Base-by-base conservation (phyloP, 2,888 invertebrate genomes). In the Dusona sp. region DNA sequence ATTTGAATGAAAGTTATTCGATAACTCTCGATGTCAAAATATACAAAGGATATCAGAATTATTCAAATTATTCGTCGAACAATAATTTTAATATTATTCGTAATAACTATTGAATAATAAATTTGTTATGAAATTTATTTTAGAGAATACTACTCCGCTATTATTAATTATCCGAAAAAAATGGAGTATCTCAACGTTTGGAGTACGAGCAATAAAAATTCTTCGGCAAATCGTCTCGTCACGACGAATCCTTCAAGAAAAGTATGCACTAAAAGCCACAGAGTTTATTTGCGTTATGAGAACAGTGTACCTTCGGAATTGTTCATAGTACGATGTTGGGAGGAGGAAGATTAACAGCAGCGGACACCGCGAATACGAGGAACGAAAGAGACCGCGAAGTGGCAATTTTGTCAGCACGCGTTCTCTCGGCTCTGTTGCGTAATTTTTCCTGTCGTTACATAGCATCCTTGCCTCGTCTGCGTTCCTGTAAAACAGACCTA, bases 401-500 rank as follows among this genome's bases (percentile, higher is more conserved):
- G 79, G 83, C 79, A 84, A 84, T 84, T 84, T 84, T 79, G 73
- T 65, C 72, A 73, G 54, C 79, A 33, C 83, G 61, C 78, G 25
- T 45, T 45, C 48, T 38, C 67, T 42, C 42, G 22, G 25, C 36
- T 16, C n/a, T 54, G 57, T 84, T 84, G 45, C 79, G 57, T 79
- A 57, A 84, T 84, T 79, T 74, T 42, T 57, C 68, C 33, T 57
- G 65, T 33, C 54, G 65, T 79, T 79, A 36, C 70, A 67, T 38
- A 64, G 22, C 42, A 36, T 36, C 51, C 64, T 70, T 25, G 75
- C 45, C 48, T 57, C 73, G 73, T 74, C 75, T 42, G 9, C 22
- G 42, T 29, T 77, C 38, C 61, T 64, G 45, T n/a, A 9, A 64
- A 65, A 77, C 42, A 65, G 48, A 65, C 33, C 33, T 16, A 7